These are phyloP conservation scores for Cosmorhoe ocellata DNA, from an alignment of 2,888 invertebrate species.

Conservation along the genomic window DNA sequence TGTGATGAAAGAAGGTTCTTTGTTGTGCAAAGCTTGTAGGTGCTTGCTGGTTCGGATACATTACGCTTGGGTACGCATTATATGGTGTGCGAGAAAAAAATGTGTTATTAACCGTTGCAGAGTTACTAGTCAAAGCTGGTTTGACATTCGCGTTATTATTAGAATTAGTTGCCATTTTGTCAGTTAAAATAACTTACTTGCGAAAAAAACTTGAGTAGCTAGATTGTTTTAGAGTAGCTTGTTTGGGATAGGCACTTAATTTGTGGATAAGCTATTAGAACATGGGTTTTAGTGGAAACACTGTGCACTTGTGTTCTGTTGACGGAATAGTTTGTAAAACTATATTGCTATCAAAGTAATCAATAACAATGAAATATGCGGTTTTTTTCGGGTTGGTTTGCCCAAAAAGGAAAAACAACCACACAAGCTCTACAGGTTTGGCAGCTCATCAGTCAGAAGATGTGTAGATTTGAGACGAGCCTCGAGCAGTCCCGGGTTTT, in stretches of 20 bases:
- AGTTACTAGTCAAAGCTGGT: not conserved
- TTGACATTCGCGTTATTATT: not conserved
- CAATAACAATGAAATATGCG: not conserved
- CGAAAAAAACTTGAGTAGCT: too few species aligned
- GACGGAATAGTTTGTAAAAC: not conserved
- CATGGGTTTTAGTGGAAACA: not conserved
- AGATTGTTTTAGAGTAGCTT: not conserved
- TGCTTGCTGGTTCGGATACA: too few species aligned
- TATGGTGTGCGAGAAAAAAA: too few species aligned
- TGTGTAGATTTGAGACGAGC: constrained; percentile 2
- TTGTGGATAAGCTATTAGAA: not conserved
- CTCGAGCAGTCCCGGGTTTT: constrained; percentile 16
- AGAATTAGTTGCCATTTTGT: not conserved
- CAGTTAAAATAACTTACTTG: not conserved
- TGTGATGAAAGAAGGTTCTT: too few species aligned
- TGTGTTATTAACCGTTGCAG: too few species aligned
- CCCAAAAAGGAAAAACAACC: not conserved
- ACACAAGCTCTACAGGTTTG: not conserved
- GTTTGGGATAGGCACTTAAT: not conserved
- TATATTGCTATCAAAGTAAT: not conserved
- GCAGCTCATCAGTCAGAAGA: constrained; percentile 2
- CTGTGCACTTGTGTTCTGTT: too few species aligned
- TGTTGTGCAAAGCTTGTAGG: too few species aligned
- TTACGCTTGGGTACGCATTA: not conserved
- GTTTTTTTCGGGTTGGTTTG: not conserved